Base-by-base conservation (phyloP, 2,888 invertebrate species). In the Plutella xylostella region DNA sequence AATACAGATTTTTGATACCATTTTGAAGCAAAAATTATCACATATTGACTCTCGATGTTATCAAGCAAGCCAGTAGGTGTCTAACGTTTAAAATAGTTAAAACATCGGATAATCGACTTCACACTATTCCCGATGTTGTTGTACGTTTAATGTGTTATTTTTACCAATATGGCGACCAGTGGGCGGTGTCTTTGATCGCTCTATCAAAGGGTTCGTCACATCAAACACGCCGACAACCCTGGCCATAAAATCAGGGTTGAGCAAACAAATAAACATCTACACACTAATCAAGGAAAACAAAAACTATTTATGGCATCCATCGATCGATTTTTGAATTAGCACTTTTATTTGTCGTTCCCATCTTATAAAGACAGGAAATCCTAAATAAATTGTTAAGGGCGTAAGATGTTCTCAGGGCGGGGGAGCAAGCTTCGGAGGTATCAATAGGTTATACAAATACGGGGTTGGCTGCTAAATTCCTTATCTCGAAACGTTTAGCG, bases 401-500 rank as follows among this genome's bases (percentile, higher is more conserved):
- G n/a, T 14, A 21, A n/a, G 17, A 25, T 33, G 15, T 37, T 43
- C 25, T 19, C 43, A 43, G 17, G 35, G 42, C 15, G 37, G 14
- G 20, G 18, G 44, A 19, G 28, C 4, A 5, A 30, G 33, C 31
- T 45, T 22, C 20, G 34, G 35, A 35, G 37, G 35, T 44, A 34
- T 20, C 42, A 42, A 28, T 37, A 43, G 25, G 22, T 42, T 19
- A 47, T 19, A 18, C 63, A 74, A 71, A 74, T 68, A 71, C 62
- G 62, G 72, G 67, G 72, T 71, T 57, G 70, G 66, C 64, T 66
- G 76, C 73, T 79, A 79, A 79, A 80, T 79, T 80, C 80, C 78
- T 55, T 79, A 79, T 82, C 79, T 78, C 60, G 69, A 59, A 58
- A 48, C 63, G 66, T 70, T 72, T 72, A 72, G 69, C 69, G 57